These are phyloP conservation scores for Microcebus jonahi DNA, from an alignment of 2,113 vertebrate species.

Conservation along the genomic window DNA sequence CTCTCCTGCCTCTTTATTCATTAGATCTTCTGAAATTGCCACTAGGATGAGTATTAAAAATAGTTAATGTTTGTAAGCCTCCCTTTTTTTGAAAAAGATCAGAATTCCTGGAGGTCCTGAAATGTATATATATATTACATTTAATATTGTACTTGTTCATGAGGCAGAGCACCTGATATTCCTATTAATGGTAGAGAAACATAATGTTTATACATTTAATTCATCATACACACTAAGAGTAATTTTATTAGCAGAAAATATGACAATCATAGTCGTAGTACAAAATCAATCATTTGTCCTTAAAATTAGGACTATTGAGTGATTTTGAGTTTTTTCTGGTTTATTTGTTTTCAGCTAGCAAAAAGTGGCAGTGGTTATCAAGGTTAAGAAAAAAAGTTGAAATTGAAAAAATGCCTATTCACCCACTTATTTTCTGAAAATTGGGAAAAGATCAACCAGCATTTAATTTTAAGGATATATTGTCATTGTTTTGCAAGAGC, in stretches of 20 bases:
- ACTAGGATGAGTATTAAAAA: not conserved
- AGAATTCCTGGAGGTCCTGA: not conserved
- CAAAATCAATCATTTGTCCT: not conserved
- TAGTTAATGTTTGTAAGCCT: not conserved
- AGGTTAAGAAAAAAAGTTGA: slow-evolving; percentile 10
- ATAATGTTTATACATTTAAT: not conserved
- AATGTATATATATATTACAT: not conserved
- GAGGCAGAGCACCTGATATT: not conserved
- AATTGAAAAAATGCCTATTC: not conserved
- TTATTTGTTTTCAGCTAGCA: not conserved
- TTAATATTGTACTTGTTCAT: not conserved
- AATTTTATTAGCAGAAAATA: not conserved
- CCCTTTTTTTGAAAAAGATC: not conserved
- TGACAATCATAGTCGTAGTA: not conserved
- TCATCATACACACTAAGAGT: not conserved
- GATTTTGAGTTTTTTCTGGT: not conserved
- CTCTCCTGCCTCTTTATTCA: not conserved
- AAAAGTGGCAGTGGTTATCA: not conserved
- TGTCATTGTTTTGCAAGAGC: not conserved
- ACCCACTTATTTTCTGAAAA: not conserved
- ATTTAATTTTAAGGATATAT: not conserved
- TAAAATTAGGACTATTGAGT: not conserved
- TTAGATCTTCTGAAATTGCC: not conserved
- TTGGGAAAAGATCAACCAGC: not conserved
- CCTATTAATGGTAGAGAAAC: not conserved